These are phyloP conservation scores for Petroica traversi DNA, from an alignment of 2,113 vertebrate species.

Conservation along the genomic window DNA sequence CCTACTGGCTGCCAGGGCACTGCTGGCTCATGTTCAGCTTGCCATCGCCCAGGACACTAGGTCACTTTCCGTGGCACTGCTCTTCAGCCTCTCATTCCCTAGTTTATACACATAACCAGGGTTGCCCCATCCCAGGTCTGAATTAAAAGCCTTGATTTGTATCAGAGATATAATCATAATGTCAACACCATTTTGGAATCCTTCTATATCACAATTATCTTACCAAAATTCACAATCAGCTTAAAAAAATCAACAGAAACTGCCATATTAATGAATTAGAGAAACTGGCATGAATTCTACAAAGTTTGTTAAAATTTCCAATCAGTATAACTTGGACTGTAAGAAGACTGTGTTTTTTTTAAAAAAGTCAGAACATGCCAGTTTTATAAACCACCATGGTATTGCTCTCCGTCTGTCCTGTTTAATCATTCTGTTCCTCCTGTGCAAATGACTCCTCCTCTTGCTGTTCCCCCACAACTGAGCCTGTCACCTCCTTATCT, in stretches of 20 bases:
- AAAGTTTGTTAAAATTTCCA: background rate
- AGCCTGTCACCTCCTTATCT: background rate
- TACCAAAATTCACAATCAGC: background rate
- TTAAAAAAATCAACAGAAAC: background rate
- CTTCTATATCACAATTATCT: background rate
- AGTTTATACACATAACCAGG: too few species aligned
- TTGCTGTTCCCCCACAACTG: background rate
- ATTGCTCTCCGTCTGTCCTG: background rate
- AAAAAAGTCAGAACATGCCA: background rate
- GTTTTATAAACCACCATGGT: background rate
- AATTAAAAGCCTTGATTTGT: background rate
- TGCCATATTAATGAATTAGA: background rate
- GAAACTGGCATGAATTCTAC: background rate
- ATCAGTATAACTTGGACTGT: background rate
- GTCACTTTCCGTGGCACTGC: fast-evolving
- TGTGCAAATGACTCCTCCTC: background rate
- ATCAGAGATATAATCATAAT: background rate
- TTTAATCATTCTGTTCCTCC: background rate
- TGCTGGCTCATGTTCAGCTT: fast-evolving
- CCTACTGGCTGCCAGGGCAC: background rate
- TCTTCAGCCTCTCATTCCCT: background rate
- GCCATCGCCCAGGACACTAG: fast-evolving
- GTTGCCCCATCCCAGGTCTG: too few species aligned
- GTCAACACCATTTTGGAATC: background rate
- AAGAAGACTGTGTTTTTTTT: background rate